phyloP scores from a whole-genome alignment of 2,113 vertebrate genomes.

The Clarias macrocephalus region DNA sequence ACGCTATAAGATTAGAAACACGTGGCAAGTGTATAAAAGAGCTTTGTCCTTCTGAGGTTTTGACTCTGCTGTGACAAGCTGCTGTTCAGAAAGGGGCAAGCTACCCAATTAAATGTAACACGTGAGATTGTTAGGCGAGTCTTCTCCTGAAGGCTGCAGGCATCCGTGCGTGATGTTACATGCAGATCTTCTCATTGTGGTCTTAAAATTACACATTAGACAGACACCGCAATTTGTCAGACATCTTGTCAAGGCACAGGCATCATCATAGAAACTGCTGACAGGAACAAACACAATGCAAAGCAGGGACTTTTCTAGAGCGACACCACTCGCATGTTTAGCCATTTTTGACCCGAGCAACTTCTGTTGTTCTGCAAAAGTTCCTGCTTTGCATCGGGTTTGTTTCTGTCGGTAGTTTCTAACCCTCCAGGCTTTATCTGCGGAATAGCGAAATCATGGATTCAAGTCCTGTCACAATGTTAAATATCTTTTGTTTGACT shows the following conservation, averaged over 20 bases:
- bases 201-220: slow-evolving; percentile 55
- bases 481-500: neutral
- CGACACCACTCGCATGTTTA: neutral
- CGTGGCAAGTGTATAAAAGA: neutral
- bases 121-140: slow-evolving; percentile 43
- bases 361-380: slow-evolving; percentile 5
- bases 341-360: neutral
- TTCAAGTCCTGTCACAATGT: neutral
- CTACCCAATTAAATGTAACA: slow-evolving; percentile 52
- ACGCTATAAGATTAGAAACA: neutral
- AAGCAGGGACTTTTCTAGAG: slow-evolving; percentile 3
- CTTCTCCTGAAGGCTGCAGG: slow-evolving; percentile 32
- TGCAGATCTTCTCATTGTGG: slow-evolving; percentile 55
- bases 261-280: slow-evolving; percentile 37
- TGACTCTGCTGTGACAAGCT: slow-evolving; percentile 40
- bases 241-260: slow-evolving; percentile 63
- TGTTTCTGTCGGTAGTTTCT: slow-evolving; percentile 17
- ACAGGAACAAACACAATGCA: slow-evolving; percentile 22
- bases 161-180: slow-evolving; percentile 47
- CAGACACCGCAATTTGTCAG: slow-evolving; percentile 68
- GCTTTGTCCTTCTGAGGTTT: slow-evolving; percentile 37
- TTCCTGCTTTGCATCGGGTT: neutral
- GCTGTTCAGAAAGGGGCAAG: slow-evolving; percentile 32
- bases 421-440: neutral
- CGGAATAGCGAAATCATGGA: neutral